Conservation (phyloP, 2,113 vertebrate genomes). For the Crypturellus undulatus region DNA sequence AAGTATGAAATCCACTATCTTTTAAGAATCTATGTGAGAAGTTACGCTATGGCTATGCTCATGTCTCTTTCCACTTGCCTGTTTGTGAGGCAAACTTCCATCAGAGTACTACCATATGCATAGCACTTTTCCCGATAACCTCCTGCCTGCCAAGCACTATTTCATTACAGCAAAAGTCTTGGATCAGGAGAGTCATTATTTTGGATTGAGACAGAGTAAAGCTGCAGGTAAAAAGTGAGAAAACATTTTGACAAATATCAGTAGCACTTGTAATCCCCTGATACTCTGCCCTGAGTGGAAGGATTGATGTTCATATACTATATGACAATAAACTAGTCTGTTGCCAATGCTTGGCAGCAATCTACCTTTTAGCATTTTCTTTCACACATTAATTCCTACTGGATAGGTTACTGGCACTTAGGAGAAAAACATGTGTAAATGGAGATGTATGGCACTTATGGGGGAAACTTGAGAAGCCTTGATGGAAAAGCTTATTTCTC, state of each 20-base stretch:
- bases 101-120: not conserved
- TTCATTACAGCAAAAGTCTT: not conserved
- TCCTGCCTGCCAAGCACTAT: not conserved
- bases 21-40: accelerated
- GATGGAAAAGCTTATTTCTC: slow-evolving; percentile 45
- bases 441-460: not conserved
- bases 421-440: not conserved
- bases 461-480: not conserved
- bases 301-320: not conserved
- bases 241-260: not conserved
- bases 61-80: not conserved
- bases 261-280: not conserved
- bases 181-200: not conserved
- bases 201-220: not conserved
- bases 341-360: not conserved
- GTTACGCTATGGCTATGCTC: too few relatives aligned
- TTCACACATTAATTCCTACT: not conserved
- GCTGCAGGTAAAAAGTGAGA: not conserved
- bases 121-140: not conserved
- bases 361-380: not conserved
- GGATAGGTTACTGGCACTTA: not conserved
- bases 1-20: not conserved
- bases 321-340: not conserved
- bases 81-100: not conserved
- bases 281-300: not conserved